Percentiles rank a stretch among this genome's conserved stretches.
These are phyloP conservation scores for Acipenser transmontanus DNA, from an alignment of 2,797 vertebrate species.

Conservation along the genomic window DNA sequence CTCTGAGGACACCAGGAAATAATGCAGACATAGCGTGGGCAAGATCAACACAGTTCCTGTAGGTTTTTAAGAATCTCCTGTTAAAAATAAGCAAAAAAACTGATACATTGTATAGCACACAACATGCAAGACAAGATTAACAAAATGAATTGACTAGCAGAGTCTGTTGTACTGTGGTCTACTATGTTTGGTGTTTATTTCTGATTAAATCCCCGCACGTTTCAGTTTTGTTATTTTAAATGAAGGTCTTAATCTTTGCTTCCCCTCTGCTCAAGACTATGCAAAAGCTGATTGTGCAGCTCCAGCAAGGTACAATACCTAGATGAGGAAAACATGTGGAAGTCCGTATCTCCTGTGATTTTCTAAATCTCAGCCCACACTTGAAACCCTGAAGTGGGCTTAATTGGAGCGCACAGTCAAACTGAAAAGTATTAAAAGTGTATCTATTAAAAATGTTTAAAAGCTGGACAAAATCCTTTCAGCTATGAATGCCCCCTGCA, in stretches of 20 bases:
- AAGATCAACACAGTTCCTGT: no score
- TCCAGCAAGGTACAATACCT: background rate
- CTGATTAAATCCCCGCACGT: background rate
- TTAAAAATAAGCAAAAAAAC: no score
- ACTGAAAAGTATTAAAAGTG: slow-evolving; percentile 29
- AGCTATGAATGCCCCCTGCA: slow-evolving; percentile 26
- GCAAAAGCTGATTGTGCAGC: background rate
- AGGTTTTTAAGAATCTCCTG: no score
- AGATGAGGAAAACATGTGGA: background rate
- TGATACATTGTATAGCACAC: no score
- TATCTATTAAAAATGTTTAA: slow-evolving; percentile 22
- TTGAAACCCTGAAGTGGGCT: slow-evolving; percentile 42
- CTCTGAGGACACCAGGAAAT: no score
- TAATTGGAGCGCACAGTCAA: slow-evolving; percentile 63
- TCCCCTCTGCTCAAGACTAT: slow-evolving; percentile 7
- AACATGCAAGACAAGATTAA: no score
- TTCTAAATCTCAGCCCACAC: slow-evolving; percentile 42
- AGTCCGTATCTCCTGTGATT: slow-evolving; percentile 27
- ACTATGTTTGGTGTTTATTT: background rate
- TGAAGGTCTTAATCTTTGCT: slow-evolving; percentile 8
- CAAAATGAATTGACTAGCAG: no score
- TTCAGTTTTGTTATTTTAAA: slow-evolving; percentile 8
- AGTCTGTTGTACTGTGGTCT: no score
- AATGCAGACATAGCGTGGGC: no score
- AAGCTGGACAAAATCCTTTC: slow-evolving; percentile 28